Base-by-base conservation (phyloP, 2,113 vertebrate species). In the Cnemophilus loriae region DNA sequence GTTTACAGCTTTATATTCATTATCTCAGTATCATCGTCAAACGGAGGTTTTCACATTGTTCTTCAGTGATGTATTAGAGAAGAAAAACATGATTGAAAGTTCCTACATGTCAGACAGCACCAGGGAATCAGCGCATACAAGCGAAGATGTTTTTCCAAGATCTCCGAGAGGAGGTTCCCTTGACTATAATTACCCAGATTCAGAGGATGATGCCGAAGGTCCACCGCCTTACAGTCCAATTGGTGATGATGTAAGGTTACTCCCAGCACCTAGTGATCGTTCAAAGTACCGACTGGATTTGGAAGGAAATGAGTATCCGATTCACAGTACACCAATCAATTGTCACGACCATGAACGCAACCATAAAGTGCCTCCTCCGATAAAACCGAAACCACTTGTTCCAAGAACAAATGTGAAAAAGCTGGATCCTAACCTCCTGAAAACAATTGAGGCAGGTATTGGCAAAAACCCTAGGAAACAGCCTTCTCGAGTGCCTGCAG, bases 331-430 rank as follows among this genome's bases (percentile, higher is more conserved):
- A 7, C 99, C 99, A 19, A 56, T 98, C 19, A 99, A 98, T 71
- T 98, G 97, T 97, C 98, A 99, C 65, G 99, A 99, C 84, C 99
- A 99, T 17, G 99, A 99, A 96, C 99, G 99, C 97, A 99, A 99
- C 98, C 99, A 99, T 98, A 99, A 99, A 99, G 99, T 99, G 99
- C 99, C 99, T 98, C 99, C 99, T 61, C 99, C 99, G 7, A 99
- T 99, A 93, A 99, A 99, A 95, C 99, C 99, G 80, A 99, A 99
- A 95, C 99, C 99, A 21, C 97, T 98, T 64, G 98, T 99, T 93
- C 98, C 98, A 50, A 99, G 99, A 95, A 98, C 98, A 70, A 99
- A 98, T 83, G 99, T 99, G 47, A 99, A 98, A 96, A 99, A 99
- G 97, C 96, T 99, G 75, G 99, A 99, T 97, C 99, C 99, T 92